phyloP scores from a whole-genome alignment of 2,888 invertebrate species.

The Zhuqinia jingwanae region DNA sequence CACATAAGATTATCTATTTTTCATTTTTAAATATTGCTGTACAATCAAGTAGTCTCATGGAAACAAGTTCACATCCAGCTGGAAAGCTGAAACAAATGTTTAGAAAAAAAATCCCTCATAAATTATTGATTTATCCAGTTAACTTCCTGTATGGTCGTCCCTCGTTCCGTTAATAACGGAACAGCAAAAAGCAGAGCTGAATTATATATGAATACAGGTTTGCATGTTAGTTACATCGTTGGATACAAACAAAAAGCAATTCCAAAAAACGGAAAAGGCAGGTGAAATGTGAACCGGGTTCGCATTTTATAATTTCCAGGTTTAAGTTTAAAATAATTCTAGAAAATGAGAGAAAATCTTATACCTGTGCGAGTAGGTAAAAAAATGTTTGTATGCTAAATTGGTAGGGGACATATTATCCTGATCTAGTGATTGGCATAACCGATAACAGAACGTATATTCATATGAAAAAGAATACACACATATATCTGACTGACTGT shows the following conservation, averaged over 20 bases:
- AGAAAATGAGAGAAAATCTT: constrained; percentile 27
- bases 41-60: too few species aligned
- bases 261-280: not conserved
- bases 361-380: not conserved
- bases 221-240: not conserved
- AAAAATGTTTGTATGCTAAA: not conserved
- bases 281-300: constrained; percentile 44
- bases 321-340: too few species aligned
- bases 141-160: constrained; percentile 44
- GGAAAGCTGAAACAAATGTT: not conserved
- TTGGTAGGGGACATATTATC: not conserved
- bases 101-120: constrained; percentile 39
- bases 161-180: not conserved
- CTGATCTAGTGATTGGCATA: constrained; percentile 50
- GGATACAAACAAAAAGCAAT: not conserved
- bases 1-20: too few species aligned
- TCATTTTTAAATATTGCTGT: too few species aligned
- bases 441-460: constrained; percentile 39
- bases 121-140: constrained; percentile 57
- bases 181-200: not conserved
- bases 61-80: not conserved
- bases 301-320: not conserved
- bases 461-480: constrained; percentile 13
- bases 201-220: constrained; percentile 7
- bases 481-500: not conserved